These are phyloP conservation scores for Styela plicata DNA, from an alignment of 23 tunicate species.

Conservation along the genomic window DNA sequence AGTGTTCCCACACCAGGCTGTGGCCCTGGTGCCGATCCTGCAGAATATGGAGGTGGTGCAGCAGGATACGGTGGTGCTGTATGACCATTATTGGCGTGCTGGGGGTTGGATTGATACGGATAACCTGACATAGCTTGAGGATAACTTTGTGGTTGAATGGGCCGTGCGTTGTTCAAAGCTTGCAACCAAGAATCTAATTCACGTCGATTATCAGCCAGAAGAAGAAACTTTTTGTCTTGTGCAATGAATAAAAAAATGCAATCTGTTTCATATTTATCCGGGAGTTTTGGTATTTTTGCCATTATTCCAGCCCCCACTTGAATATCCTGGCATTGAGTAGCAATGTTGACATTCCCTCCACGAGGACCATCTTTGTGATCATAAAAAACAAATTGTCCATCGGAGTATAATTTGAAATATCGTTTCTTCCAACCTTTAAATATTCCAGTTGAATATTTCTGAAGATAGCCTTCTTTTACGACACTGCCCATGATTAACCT, in stretches of 20 bases:
- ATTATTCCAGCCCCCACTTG: slow-evolving; percentile 79
- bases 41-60: slow-evolving; percentile 26
- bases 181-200: slow-evolving; percentile 81
- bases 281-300: slow-evolving; percentile 60
- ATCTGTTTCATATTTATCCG: slow-evolving; percentile 37
- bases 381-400: slow-evolving; percentile 59
- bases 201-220: slow-evolving; percentile 45
- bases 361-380: slow-evolving; percentile 60
- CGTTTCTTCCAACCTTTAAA: slow-evolving; percentile 69
- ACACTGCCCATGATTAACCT: slow-evolving; percentile 9
- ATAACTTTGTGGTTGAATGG: slow-evolving; percentile 10
- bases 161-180: slow-evolving; percentile 44
- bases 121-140: slow-evolving; percentile 21
- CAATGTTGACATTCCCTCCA: slow-evolving; percentile 32
- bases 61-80: slow-evolving; percentile 26
- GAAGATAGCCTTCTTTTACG: slow-evolving; percentile 48
- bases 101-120: slow-evolving; percentile 33
- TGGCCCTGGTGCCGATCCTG: not conserved
- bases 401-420: slow-evolving; percentile 45
- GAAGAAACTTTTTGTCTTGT: slow-evolving; percentile 41
- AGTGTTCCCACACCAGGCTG: slow-evolving; percentile 10
- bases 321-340: slow-evolving; percentile 55
- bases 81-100: not conserved
- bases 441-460: slow-evolving; percentile 61
- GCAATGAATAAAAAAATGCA: slow-evolving; percentile 51